These are phyloP conservation scores for Trochalopteron elliotii DNA, from an alignment of 2,113 vertebrate genomes.

Conservation along the genomic window DNA sequence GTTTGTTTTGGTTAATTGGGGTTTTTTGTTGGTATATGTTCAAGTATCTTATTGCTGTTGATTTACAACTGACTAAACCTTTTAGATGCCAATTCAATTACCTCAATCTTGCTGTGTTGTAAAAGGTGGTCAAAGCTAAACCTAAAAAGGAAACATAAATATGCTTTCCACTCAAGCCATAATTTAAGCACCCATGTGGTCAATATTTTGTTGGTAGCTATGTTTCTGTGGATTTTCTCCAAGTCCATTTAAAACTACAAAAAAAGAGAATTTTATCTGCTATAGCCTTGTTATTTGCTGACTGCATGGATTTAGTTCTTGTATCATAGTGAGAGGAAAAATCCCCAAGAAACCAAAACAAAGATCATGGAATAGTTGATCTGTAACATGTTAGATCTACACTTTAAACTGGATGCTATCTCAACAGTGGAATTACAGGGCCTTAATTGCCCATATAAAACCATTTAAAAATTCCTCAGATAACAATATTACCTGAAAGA, in stretches of 20 bases:
- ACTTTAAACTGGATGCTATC: background rate
- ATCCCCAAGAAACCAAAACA: accelerated
- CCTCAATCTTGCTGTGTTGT: background rate
- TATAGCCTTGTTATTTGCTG: background rate
- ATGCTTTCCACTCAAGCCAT: background rate
- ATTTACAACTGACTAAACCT: background rate
- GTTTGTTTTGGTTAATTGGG: background rate
- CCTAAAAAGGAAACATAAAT: background rate
- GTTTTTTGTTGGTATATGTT: background rate
- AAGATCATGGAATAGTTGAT: background rate
- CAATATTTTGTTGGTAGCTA: background rate
- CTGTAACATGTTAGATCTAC: background rate
- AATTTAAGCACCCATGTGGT: background rate
- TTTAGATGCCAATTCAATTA: background rate
- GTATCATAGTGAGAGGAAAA: accelerated
- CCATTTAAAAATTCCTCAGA: background rate
- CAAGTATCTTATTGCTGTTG: background rate
- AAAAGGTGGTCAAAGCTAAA: background rate
- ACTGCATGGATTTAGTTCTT: background rate
- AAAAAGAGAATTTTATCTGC: background rate
- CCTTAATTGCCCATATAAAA: background rate
- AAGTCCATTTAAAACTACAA: background rate
- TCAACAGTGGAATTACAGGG: background rate
- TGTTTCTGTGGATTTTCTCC: background rate
- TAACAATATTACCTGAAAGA: background rate